Conservation (phyloP, 2,888 invertebrate genomes). For the Mesodorylaimus sp. region DNA sequence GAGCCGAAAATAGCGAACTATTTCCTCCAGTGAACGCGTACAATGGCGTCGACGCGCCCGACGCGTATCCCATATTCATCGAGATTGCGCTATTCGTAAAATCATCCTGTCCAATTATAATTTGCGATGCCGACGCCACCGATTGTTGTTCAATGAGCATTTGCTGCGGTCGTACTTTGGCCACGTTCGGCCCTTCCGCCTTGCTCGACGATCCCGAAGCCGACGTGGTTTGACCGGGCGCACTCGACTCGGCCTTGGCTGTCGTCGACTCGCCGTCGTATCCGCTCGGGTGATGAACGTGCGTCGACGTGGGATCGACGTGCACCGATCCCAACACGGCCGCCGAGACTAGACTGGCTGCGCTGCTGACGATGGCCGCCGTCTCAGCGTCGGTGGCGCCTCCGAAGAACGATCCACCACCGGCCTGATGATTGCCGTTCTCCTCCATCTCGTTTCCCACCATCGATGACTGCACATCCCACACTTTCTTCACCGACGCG, state of each 20-base stretch:
- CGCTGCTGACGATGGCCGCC: not conserved
- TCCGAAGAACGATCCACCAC: not conserved
- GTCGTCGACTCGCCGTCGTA: not conserved
- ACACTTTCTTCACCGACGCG: constrained; percentile 66
- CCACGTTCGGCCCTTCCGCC: constrained; percentile 8
- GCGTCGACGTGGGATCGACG: not conserved
- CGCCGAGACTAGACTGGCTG: not conserved
- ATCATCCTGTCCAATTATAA: not conserved
- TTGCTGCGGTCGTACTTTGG: constrained; percentile 11
- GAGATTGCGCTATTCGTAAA: not conserved
- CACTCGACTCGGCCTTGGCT: not conserved
- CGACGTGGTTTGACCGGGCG: not conserved
- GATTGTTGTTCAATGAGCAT: not conserved
- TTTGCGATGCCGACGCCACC: not conserved
- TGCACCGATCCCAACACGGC: not conserved
- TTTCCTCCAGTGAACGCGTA: too few species aligned
- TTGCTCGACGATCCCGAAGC: not conserved
- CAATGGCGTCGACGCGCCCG: not conserved
- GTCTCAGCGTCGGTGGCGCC: not conserved
- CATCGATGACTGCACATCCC: constrained; percentile 20
- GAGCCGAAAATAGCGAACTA: too few species aligned
- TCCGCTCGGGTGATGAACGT: not conserved
- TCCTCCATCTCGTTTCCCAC: not conserved
- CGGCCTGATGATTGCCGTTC: not conserved
- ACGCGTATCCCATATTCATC: not conserved